Evolutionary conservation across 2,888 invertebrate genomes (phyloP).

Genomic region (Rhimphoctona megacephalus): DNA sequence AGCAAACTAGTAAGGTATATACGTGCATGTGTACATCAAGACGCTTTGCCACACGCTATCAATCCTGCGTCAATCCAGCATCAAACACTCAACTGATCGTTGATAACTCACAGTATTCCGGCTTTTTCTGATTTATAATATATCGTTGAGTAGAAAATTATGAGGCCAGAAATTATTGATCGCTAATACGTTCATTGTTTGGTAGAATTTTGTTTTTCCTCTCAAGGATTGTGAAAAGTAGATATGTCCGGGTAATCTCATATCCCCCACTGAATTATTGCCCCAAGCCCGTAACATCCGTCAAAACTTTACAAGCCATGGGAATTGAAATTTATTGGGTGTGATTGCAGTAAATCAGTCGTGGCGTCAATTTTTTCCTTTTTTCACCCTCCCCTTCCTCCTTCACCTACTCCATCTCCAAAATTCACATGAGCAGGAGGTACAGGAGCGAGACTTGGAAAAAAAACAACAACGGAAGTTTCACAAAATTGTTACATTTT

Average conservation of each 20-base stretch:
- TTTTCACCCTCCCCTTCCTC: neutral
- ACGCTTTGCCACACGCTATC: neutral
- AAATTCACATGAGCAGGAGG: neutral
- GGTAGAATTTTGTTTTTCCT: neutral
- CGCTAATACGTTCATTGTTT: neutral
- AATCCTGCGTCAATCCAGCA: neutral
- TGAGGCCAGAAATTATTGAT: neutral
- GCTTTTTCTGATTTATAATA: neutral
- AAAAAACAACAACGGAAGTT: constrained; percentile 4
- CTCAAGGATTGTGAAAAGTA: constrained; percentile 23
- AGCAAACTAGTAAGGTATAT: neutral
- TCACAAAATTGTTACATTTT: constrained; percentile 6
- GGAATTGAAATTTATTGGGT: constrained; percentile 45
- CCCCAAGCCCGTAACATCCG: constrained; percentile 40
- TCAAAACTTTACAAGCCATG: constrained; percentile 24
- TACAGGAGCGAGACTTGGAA: neutral
- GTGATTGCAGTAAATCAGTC: constrained; percentile 57
- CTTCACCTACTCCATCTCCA: neutral
- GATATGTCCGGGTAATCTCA: constrained; percentile 16
- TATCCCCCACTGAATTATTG: constrained; percentile 40
- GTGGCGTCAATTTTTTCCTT: constrained; percentile 10
- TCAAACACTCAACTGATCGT: neutral
- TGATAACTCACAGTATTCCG: neutral
- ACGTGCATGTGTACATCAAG: neutral
- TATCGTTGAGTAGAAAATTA: neutral